Evolutionary conservation across 30 jellyfish, hydroid and myxozoan species (phyloP).

Genomic region (Haliclystus octoradiatus): DNA sequence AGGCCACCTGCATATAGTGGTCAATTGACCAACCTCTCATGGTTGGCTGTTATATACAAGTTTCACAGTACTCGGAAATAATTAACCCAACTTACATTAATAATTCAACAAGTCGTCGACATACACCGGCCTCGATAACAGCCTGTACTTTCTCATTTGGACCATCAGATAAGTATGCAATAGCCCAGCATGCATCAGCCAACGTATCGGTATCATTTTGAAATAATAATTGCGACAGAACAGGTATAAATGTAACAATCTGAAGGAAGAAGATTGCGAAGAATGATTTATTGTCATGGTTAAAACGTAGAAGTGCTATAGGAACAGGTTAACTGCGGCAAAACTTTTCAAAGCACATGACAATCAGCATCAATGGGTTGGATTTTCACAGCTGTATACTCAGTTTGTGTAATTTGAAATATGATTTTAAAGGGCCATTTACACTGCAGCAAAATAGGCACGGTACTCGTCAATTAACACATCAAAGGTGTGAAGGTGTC

Average conservation of each 20-base stretch:
- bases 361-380: no score
- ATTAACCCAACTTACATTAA: slow-evolving; percentile 61
- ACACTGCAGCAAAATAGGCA: no score
- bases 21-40: no score
- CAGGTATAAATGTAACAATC: slow-evolving; percentile 83
- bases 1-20: no score
- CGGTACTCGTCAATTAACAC: no score
- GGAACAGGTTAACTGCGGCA: neutral
- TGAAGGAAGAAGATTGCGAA: neutral
- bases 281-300: neutral
- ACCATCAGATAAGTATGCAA: slow-evolving; percentile 96
- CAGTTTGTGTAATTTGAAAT: neutral
- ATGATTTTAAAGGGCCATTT: neutral
- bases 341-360: neutral
- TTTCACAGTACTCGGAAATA: no score
- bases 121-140: slow-evolving; percentile 96
- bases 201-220: slow-evolving; percentile 70
- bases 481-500: neutral
- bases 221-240: slow-evolving; percentile 61
- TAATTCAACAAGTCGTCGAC: slow-evolving; percentile 91
- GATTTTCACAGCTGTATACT: no score
- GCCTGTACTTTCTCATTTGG: slow-evolving; percentile 94
- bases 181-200: slow-evolving; percentile 99
- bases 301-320: neutral
- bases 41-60: no score